phyloP scores from a whole-genome alignment of 2,888 invertebrate genomes.

The Drosophila niveifrons region DNA sequence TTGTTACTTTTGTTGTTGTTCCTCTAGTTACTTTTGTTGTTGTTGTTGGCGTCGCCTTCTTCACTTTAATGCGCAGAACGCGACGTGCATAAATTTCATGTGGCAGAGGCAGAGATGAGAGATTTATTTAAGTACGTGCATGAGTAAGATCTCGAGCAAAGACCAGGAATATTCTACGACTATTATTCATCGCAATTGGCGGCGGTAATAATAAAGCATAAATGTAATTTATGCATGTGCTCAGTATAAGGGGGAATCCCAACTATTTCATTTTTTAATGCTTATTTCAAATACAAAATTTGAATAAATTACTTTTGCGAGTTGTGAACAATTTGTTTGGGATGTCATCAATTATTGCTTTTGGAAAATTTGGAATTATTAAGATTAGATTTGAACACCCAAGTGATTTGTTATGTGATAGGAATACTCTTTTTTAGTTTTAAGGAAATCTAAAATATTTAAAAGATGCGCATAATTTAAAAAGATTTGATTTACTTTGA shows the following conservation, averaged over 20 bases:
- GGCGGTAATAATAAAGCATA: constrained; percentile 14
- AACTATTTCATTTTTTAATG: neutral
- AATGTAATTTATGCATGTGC: constrained; percentile 26
- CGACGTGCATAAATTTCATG: constrained; percentile 75
- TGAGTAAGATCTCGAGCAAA: constrained; percentile 55
- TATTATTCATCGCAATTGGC: constrained; percentile 42
- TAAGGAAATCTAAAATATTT: no score
- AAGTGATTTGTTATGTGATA: no score
- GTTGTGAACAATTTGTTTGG: neutral
- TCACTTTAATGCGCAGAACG: constrained; percentile 61
- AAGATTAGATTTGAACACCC: no score
- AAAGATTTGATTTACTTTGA: no score
- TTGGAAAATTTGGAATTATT: neutral
- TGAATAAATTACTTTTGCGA: neutral
- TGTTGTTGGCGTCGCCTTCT: constrained; percentile 29
- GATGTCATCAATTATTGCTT: neutral
- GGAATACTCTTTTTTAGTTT: no score
- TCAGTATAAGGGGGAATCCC: constrained; percentile 13
- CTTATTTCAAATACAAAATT: neutral
- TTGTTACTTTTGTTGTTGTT: constrained; percentile 42
- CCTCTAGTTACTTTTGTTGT: constrained; percentile 1
- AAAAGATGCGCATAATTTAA: no score
- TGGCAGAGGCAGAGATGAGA: constrained; percentile 45
- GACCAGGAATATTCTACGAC: constrained; percentile 8
- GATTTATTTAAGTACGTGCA: constrained; percentile 55